Evolutionary conservation across 2,888 invertebrate genomes (phyloP).

Genomic region (Octonoba sinensis): DNA sequence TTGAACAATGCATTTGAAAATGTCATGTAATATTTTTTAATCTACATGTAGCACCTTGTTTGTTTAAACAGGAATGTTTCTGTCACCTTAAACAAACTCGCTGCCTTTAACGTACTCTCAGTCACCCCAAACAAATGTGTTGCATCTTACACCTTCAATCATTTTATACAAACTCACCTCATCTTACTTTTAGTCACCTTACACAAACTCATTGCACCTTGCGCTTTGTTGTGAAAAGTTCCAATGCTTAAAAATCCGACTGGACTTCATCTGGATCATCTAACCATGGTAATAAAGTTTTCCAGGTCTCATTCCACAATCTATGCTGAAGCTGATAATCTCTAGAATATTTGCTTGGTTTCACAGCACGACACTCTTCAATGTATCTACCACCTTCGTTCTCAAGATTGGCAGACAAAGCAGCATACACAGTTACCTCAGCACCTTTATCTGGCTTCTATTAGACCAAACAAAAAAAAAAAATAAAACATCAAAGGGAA

Average conservation of each 20-base stretch:
- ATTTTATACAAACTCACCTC: no score
- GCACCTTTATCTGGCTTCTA: slow-evolving; percentile 86
- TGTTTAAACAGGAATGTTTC: no score
- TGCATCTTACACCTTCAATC: no score
- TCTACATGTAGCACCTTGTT: no score
- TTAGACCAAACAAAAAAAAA: slow-evolving; percentile 58
- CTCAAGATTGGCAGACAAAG: slow-evolving; percentile 81
- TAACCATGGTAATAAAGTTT: slow-evolving; percentile 44
- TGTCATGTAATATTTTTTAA: no score
- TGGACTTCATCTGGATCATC: slow-evolving; percentile 51
- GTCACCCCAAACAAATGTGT: no score
- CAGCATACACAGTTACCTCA: slow-evolving; percentile 81
- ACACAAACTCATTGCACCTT: no score
- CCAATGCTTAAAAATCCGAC: neutral
- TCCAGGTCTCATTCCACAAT: slow-evolving; percentile 78
- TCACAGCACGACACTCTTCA: slow-evolving; percentile 78
- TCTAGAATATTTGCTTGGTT: slow-evolving; percentile 72
- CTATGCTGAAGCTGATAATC: slow-evolving; percentile 77
- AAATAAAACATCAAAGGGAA: slow-evolving; percentile 67
- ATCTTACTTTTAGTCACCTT: no score
- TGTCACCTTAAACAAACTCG: no score
- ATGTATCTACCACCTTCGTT: slow-evolving; percentile 85
- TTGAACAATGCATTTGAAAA: no score
- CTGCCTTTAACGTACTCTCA: no score
- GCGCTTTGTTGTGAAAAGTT: no score